Conservation (phyloP, 1,140 invertebrate species). For the Bombus huntii region DNA sequence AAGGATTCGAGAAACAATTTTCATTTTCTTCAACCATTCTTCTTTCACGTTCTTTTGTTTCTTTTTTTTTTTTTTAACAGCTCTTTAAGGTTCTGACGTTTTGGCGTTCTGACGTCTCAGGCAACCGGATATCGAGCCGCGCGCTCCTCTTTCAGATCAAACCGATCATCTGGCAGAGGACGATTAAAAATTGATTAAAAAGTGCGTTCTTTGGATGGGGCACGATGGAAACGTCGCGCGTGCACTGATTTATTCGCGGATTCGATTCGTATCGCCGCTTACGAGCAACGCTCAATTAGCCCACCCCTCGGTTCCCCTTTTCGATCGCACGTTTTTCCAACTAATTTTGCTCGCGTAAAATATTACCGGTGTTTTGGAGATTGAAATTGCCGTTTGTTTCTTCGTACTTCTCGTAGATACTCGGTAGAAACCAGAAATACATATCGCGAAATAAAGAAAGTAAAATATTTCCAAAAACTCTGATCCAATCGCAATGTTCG, state of each 20-base stretch:
- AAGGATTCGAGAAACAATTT: neutral
- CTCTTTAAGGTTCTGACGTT: neutral
- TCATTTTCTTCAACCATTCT: no score
- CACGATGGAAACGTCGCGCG: slow-evolving; percentile 24
- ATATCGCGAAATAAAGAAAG: no score
- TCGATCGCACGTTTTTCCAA: no score
- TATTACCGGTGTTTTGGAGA: neutral
- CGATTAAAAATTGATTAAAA: slow-evolving; percentile 8
- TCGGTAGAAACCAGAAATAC: no score
- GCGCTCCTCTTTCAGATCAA: no score
- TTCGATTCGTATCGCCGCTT: slow-evolving; percentile 6
- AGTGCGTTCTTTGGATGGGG: neutral
- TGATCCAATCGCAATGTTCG: no score
- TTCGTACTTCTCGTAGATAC: neutral
- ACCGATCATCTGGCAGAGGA: no score
- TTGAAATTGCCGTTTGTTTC: neutral
- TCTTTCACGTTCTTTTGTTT: neutral
- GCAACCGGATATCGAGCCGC: no score
- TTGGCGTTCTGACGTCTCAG: no score
- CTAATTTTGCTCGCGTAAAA: neutral
- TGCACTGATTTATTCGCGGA: slow-evolving; percentile 7
- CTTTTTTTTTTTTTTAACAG: neutral
- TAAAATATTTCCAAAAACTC: no score
- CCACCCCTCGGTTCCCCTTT: neutral
- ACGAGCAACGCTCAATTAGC: neutral